Conservation (phyloP, 1,140 invertebrate genomes). For the Bilobella aurantiaca region DNA sequence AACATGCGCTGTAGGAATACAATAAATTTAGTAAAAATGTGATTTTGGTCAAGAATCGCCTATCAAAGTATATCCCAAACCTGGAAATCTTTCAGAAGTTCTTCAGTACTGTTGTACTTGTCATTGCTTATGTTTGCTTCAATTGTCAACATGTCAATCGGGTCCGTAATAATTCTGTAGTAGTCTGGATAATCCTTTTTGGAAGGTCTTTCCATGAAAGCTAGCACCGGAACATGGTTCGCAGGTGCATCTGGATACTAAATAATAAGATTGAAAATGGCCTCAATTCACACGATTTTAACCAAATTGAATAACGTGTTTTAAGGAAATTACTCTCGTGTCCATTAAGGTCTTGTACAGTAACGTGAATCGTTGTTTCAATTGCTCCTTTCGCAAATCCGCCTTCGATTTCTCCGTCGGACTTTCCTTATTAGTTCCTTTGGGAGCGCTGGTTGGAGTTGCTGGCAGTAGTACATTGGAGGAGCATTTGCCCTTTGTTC, state of each 20-base stretch:
- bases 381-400: conserved; percentile 38
- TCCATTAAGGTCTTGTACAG: conserved; percentile 66
- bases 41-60: too few species aligned
- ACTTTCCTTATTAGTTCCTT: conserved; percentile 5
- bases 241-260: too few species aligned
- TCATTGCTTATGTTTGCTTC: conserved; percentile 62
- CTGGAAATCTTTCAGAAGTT: conserved; percentile 59
- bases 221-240: conserved; percentile 71
- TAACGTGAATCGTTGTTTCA: conserved; percentile 62
- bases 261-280: too few species aligned
- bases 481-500: conserved; percentile 8
- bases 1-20: conserved; percentile 72
- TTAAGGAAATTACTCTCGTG: conserved; percentile 51
- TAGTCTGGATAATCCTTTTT: conserved; percentile 93
- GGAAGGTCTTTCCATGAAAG: conserved; percentile 94
- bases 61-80: conserved; percentile 37
- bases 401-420: background rate
- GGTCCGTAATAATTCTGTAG: conserved; percentile 84
- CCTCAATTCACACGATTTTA: too few species aligned
- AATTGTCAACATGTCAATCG: conserved; percentile 91
- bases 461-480: background rate
- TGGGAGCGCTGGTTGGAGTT: background rate
- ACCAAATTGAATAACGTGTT: background rate
- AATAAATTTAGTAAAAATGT: too few species aligned
- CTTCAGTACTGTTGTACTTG: conserved; percentile 53